Evolutionary conservation across 2,888 invertebrate genomes (phyloP).

Genomic region (Ormyrus thymus): DNA sequence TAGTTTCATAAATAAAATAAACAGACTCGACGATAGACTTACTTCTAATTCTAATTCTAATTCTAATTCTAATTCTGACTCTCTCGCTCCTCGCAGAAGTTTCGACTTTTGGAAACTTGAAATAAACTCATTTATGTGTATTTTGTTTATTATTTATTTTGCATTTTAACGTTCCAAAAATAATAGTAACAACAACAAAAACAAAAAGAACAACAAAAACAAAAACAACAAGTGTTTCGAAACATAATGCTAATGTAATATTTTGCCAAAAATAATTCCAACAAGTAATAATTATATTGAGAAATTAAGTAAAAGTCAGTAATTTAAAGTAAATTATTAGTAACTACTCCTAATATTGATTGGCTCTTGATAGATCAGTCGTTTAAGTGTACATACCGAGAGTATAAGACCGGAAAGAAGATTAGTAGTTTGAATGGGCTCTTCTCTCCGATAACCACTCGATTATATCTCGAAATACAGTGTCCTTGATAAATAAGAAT

Average conservation of each 20-base stretch:
- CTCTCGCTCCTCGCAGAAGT: conserved; percentile 35
- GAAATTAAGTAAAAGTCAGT: conserved; percentile 36
- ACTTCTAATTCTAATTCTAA: conserved; percentile 41
- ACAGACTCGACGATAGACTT: conserved; percentile 35
- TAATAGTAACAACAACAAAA: background rate
- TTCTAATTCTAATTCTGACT: conserved; percentile 42
- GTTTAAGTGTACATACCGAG: conserved; percentile 31
- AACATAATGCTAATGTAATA: background rate
- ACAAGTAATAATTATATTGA: conserved; percentile 27
- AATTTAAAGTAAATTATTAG: background rate
- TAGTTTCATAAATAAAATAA: conserved; percentile 35
- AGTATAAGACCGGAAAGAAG: conserved; percentile 2
- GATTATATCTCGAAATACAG: conserved; percentile 42
- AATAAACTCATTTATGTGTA: conserved; percentile 2
- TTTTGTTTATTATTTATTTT: conserved; percentile 7
- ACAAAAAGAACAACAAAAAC: background rate
- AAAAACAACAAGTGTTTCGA: background rate
- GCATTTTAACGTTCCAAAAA: background rate
- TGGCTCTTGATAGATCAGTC: conserved; percentile 27
- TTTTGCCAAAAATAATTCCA: conserved; percentile 10
- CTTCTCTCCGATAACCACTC: conserved; percentile 43
- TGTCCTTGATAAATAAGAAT: conserved; percentile 49
- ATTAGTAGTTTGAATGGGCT: conserved; percentile 38
- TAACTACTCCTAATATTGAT: conserved; percentile 10
- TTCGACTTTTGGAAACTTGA: conserved; percentile 9